phyloP scores from a whole-genome alignment of 2,113 vertebrate species.

The Corythaeola cristata region DNA sequence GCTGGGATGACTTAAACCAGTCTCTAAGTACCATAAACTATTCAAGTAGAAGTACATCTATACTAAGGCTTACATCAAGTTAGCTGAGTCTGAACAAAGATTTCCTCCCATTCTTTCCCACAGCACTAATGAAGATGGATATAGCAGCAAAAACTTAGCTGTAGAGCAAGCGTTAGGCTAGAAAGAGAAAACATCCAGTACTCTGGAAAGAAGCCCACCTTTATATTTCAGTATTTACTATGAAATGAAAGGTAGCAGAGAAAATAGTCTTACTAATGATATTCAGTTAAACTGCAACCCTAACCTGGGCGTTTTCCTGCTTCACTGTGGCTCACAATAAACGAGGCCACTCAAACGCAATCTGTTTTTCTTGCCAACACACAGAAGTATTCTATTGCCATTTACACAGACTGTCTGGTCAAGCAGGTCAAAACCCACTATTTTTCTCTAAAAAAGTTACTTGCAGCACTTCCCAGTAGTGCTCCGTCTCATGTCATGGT shows the following conservation, averaged over 20 bases:
- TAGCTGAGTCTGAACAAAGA: not conserved
- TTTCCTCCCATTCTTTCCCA: not conserved
- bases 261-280: not conserved
- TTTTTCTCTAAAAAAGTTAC: not conserved
- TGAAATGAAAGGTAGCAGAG: not conserved
- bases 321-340: not conserved
- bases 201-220: not conserved
- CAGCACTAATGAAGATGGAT: not conserved
- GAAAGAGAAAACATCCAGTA: not conserved
- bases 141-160: not conserved
- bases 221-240: not conserved
- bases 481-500: not conserved
- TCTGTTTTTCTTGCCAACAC: not conserved
- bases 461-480: not conserved
- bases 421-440: not conserved
- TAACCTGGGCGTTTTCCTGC: not conserved
- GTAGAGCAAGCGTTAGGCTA: not conserved
- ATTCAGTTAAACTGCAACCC: not conserved
- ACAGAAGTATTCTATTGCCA: not conserved
- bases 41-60: not conserved
- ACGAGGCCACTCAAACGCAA: not conserved
- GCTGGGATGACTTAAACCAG: not conserved
- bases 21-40: not conserved
- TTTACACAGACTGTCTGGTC: not conserved
- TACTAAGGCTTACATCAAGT: not conserved